phyloP scores from a whole-genome alignment of 2,113 vertebrate genomes.

The Spilogale gracilis region DNA sequence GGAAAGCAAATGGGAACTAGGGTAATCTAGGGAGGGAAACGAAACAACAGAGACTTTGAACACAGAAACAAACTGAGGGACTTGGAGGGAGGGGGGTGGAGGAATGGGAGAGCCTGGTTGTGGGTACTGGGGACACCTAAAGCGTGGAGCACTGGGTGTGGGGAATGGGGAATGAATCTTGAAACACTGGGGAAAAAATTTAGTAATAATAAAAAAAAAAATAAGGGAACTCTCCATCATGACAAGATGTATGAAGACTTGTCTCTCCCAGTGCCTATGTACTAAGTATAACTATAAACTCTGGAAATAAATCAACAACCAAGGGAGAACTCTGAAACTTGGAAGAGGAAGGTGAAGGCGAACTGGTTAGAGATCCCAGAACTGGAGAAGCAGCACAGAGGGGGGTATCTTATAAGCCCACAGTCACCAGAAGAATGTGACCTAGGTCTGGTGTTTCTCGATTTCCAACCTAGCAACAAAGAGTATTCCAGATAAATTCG shows the following conservation, averaged over 20 bases:
- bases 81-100: too few species aligned
- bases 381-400: background rate
- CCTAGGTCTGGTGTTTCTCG: background rate
- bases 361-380: background rate
- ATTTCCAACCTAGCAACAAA: background rate
- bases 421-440: background rate
- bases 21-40: too few species aligned
- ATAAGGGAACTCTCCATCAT: background rate
- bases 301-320: background rate
- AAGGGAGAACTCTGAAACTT: background rate
- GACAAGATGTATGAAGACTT: background rate
- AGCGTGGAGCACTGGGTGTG: too few species aligned
- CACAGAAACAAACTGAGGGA: too few species aligned
- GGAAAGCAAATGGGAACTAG: too few species aligned
- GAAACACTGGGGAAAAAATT: too few species aligned
- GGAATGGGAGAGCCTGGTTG: too few species aligned
- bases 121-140: too few species aligned
- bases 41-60: too few species aligned
- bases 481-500: background rate
- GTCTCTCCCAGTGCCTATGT: background rate
- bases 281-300: background rate
- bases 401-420: background rate
- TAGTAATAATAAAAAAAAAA: too few species aligned
- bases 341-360: background rate
- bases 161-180: too few species aligned